Evolutionary conservation across 1,140 invertebrate species (phyloP).

Genomic region (Ceratina australensis): DNA sequence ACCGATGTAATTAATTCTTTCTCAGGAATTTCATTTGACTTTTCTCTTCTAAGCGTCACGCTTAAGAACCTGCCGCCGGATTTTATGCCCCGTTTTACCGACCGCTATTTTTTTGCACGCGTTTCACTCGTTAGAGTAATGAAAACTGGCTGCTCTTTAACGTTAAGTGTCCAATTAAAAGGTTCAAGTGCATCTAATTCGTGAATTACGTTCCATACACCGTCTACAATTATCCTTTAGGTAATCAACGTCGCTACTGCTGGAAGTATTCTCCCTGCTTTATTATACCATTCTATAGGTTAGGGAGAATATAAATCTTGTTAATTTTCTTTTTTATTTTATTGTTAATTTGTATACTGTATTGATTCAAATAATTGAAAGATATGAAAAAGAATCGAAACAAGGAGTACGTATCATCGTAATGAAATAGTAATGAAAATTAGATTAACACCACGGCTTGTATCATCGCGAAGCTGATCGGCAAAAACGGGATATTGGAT

Average conservation of each 20-base stretch:
- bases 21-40: constrained; percentile 47
- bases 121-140: constrained; percentile 11
- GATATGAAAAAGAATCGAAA: not conserved
- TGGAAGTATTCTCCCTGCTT: not conserved
- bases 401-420: not conserved
- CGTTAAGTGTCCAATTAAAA: constrained; percentile 45
- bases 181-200: constrained; percentile 49
- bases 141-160: constrained; percentile 27
- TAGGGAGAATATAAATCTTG: no score
- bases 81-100: constrained; percentile 33
- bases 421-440: constrained; percentile 24
- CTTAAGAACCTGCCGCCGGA: constrained; percentile 15
- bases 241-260: constrained; percentile 21
- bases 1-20: constrained; percentile 46
- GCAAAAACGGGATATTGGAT: constrained; percentile 30
- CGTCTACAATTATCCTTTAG: constrained; percentile 55
- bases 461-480: not conserved
- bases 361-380: not conserved
- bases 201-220: constrained; percentile 41
- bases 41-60: constrained; percentile 1
- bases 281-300: no score
- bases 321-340: no score
- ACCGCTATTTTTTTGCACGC: not conserved
- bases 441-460: constrained; percentile 21
- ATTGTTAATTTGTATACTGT: no score